A percentile compares a stretch with the other conserved stretches of the same genome.
These are phyloP conservation scores for Neoscelio sp. DNA, from an alignment of 2,888 invertebrate species.

Conservation along the genomic window DNA sequence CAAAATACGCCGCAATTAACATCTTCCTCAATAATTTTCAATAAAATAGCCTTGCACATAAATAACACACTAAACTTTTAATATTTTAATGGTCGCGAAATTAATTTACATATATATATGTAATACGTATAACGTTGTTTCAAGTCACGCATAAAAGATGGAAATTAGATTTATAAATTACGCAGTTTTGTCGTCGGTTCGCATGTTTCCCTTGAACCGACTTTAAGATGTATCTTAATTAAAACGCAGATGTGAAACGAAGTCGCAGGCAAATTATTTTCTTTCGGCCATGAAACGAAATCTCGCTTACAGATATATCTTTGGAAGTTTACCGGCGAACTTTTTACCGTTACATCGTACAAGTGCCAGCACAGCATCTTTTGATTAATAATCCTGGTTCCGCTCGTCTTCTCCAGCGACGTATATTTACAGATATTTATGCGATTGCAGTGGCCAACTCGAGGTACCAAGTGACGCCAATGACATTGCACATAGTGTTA, in stretches of 20 bases:
- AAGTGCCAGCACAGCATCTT: slow-evolving; percentile 74
- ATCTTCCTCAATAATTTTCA: slow-evolving; percentile 19
- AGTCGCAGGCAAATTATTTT: slow-evolving; percentile 71
- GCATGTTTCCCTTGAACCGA: slow-evolving; percentile 53
- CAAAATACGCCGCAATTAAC: too few species aligned
- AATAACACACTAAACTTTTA: slow-evolving; percentile 44
- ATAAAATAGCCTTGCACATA: slow-evolving; percentile 23
- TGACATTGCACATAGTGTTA: slow-evolving; percentile 28
- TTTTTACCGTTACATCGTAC: slow-evolving; percentile 79
- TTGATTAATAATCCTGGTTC: slow-evolving; percentile 80
- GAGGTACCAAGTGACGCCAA: slow-evolving; percentile 39
- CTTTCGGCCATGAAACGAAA: slow-evolving; percentile 78
- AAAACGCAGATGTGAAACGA: slow-evolving; percentile 50
- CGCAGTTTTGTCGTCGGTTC: slow-evolving; percentile 45
- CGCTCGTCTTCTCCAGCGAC: slow-evolving; percentile 72
- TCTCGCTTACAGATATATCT: slow-evolving; percentile 71
- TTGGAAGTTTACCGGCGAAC: slow-evolving; percentile 71
- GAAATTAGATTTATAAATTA: slow-evolving; percentile 53
- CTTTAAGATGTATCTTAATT: slow-evolving; percentile 63
- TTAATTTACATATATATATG: slow-evolving; percentile 57
- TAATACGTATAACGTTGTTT: slow-evolving; percentile 47
- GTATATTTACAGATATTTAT: slow-evolving; percentile 80
- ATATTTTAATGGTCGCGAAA: slow-evolving; percentile 28
- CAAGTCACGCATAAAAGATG: slow-evolving; percentile 28
- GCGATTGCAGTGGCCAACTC: slow-evolving; percentile 71